Evolutionary conservation across 2,797 vertebrate species (phyloP), one percentile per base, ranked within the genome.

Genomic region (Poecilia picta): DNA sequence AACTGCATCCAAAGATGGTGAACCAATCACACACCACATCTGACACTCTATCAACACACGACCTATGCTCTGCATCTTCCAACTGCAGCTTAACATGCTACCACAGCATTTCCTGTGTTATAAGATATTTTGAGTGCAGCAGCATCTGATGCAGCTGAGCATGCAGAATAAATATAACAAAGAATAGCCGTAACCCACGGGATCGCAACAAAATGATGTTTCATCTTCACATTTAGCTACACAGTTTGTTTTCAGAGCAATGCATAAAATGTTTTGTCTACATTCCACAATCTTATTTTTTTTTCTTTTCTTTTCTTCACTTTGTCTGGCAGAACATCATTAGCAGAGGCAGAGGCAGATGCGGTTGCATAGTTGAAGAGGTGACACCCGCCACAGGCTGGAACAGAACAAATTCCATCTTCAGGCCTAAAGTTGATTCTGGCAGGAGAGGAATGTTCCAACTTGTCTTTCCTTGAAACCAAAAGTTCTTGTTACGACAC

Each of bases 381-480:
- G 87, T 86, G 89, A 90, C 83, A 82, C 87, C 73, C 4, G 83
- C 89, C 78, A 39, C 87, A 70, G 89, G 91, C 89, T 72, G 68
- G 47, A 82, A 73, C 85, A 81, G 74, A 83, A 53, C 59, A 70
- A 87, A 93, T 94, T 94, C 93, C 90, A 89, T 68, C 86, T 88
- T 76, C 77, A 51, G 80, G 76, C 72, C 82, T 83, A 41, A 85
- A 78, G 83, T 82, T 90, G 89, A 89, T 77, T 87, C 78, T 85
- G 86, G 83, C 72, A 62, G 77, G 86, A 72, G 73, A 83, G 91
- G 90, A 86, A 43, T 91, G 91, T 91, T 91, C 85, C 81, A 82
- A 94, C 95, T 93, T 59, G 93, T 80, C 87, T 80, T n/a, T 20
- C 57, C 49, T 46, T 43, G 47, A 75, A 77, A 45, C 28, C 2